Conservation (phyloP, 2,888 invertebrate genomes). For the Vanessa cardui region DNA sequence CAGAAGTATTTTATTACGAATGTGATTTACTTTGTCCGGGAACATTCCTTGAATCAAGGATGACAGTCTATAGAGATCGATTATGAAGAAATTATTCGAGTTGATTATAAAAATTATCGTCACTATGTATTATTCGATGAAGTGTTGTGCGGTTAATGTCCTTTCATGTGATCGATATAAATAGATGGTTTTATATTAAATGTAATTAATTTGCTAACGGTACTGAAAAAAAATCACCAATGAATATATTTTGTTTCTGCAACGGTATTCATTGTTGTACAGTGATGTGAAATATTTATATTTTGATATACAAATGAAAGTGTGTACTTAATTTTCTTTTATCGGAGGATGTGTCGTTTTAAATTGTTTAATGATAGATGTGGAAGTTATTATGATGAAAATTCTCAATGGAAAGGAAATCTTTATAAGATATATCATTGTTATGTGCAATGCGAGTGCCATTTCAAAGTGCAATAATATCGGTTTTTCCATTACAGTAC, state of each 20-base stretch:
- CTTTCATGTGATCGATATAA: not conserved
- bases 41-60: slow-evolving; percentile 7
- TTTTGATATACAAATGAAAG: not conserved
- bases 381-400: too few relatives aligned
- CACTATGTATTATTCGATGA: not conserved
- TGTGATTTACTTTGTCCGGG: not conserved
- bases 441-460: slow-evolving; percentile 33
- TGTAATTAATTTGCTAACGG: too few relatives aligned
- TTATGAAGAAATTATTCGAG: slow-evolving; percentile 1
- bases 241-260: not conserved
- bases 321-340: slow-evolving; percentile 2
- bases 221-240: not conserved
- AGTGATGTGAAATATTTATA: not conserved
- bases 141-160: not conserved
- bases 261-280: not conserved
- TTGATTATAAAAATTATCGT: slow-evolving; percentile 7
- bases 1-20: slow-evolving; percentile 8
- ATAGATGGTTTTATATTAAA: too few relatives aligned
- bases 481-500: slow-evolving; percentile 1
- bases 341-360: not conserved
- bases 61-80: slow-evolving; percentile 1
- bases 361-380: too few relatives aligned
- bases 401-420: not conserved
- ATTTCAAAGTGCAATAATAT: slow-evolving; percentile 32
- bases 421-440: slow-evolving; percentile 7